Evolutionary conservation across 2,888 invertebrate genomes (phyloP).

Genomic region (Nomada lathburiana): DNA sequence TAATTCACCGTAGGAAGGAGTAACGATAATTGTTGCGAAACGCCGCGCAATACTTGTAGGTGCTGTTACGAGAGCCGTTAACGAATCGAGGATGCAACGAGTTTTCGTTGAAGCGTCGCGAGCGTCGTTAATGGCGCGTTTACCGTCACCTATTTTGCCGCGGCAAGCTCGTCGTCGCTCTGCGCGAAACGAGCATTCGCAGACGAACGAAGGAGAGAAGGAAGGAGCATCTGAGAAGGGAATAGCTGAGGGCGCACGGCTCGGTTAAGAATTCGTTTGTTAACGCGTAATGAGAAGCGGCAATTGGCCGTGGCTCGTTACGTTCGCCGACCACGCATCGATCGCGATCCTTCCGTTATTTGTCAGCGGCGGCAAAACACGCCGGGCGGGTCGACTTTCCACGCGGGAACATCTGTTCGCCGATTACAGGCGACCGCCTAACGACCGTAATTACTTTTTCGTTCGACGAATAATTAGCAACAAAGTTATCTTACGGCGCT

Average conservation of each 20-base stretch:
- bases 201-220: not conserved
- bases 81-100: not conserved
- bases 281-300: slow-evolving; percentile 44
- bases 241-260: not conserved
- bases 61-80: not conserved
- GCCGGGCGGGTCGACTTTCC: slow-evolving; percentile 48
- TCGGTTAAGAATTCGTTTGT: slow-evolving; percentile 43
- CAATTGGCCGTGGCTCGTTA: slow-evolving; percentile 57
- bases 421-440: slow-evolving; percentile 49
- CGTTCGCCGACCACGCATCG: slow-evolving; percentile 50
- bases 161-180: not conserved
- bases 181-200: not conserved
- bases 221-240: not conserved
- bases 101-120: not conserved
- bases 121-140: not conserved
- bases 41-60: not conserved
- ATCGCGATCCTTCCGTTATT: slow-evolving; percentile 64
- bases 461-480: slow-evolving; percentile 51
- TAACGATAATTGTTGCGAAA: slow-evolving; percentile 33
- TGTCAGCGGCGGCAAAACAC: slow-evolving; percentile 54
- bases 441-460: slow-evolving; percentile 57
- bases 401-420: slow-evolving; percentile 55
- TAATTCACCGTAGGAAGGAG: slow-evolving; percentile 30
- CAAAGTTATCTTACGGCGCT: slow-evolving; percentile 37
- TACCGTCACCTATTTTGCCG: not conserved